Evolutionary conservation across 2,888 invertebrate species (phyloP), one percentile per base, ranked within the genome.

Genomic region (Leptura quadrifasciata): DNA sequence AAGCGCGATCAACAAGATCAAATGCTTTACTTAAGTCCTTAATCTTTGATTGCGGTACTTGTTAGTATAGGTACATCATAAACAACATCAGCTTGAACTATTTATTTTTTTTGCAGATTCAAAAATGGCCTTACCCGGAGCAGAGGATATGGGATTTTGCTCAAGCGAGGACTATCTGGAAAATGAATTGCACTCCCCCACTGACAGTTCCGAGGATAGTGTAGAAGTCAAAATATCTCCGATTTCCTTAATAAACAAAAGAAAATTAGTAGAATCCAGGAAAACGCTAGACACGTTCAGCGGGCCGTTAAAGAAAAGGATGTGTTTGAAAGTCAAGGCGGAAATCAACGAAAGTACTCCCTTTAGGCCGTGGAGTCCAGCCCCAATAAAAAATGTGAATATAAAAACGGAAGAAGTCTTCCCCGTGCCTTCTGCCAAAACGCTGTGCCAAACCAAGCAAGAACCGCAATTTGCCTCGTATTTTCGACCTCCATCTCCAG

Each of bases 251-350:
- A 83, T 91, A 80, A 93, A 93, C 85, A 94, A 94, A 87, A 89
- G 94, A 75, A 94, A 94, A 87, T 90, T 93, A 76, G 91, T 92
- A 20, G 94, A 94, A 77, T 93, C 95, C 0, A 90, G 92, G 63
- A 94, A 93, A 83, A 21, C 74, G 9, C 87, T 88, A 18, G 90
- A 90, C 74, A 83, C 64, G 85, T 88, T 81, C 86, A 88, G 86
- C 79, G 90, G 91, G 1, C 95, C 95, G 0, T 91, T 94, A 0
- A 94, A 95, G 87, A 95, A 95, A 86, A 91, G 95, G 58, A 92
- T 93, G 85, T 92, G 94, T 35, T 90, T 93, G 75, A 90, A 91
- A 82, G 82, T 85, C 21, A 87, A 87, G 76, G 86, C 84, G 15
- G 86, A 88, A 76, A 75, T 76, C 63, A 81, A 79, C 79, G 89